Percentiles rank a stretch among this genome's conserved stretches.
phyloP scores from a whole-genome alignment of 2,797 vertebrate species.

The Manis crassicaudata region DNA sequence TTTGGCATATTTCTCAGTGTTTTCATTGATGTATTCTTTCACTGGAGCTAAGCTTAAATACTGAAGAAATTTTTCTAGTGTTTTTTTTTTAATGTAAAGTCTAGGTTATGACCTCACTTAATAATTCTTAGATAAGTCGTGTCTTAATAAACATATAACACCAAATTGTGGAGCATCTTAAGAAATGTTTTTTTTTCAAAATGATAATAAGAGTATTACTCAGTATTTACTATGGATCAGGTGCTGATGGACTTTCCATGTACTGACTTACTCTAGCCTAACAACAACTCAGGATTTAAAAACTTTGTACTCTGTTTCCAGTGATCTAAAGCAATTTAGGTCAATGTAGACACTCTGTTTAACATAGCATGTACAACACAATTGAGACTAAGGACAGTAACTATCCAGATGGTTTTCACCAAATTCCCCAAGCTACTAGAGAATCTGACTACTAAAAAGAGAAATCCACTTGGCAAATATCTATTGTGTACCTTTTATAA shows the following conservation, averaged over 20 bases:
- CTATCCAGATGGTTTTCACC: background rate
- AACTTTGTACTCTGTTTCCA: background rate
- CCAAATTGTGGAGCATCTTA: background rate
- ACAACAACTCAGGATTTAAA: background rate
- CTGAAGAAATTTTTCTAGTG: background rate
- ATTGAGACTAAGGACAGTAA: conserved; percentile 16
- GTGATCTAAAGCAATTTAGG: conserved; percentile 47
- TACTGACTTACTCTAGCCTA: background rate
- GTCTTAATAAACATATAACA: background rate
- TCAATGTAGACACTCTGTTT: background rate
- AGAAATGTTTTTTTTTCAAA: conserved; percentile 30
- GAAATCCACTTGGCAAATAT: conserved; percentile 4
- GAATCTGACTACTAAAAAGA: conserved; percentile 17
- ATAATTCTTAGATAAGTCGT: background rate
- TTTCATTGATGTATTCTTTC: background rate
- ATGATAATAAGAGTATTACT: background rate
- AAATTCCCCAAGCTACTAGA: background rate
- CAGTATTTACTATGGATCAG: background rate
- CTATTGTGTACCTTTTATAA: background rate
- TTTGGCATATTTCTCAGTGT: background rate
- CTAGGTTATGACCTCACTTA: background rate
- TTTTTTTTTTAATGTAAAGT: background rate
- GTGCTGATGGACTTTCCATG: background rate
- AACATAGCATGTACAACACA: background rate
- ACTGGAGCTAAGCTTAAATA: background rate